Evolutionary conservation across 2,888 invertebrate species (phyloP).

Genomic region (Heteropelma amictum): DNA sequence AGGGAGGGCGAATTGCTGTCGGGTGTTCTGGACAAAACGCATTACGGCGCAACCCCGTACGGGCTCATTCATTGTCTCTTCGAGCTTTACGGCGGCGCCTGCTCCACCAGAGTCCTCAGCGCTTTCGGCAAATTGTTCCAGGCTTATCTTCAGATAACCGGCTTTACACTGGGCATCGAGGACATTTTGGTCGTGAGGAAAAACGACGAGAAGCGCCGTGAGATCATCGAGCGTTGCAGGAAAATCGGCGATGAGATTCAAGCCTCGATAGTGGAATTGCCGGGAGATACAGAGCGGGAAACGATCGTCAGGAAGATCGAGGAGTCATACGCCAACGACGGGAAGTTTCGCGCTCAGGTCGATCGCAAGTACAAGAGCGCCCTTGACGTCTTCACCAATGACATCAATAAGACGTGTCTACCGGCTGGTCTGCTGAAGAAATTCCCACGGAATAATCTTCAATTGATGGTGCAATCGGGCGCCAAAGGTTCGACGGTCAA

Average conservation of each 20-base stretch:
- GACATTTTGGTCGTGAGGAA: slow-evolving; percentile 91
- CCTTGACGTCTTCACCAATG: slow-evolving; percentile 91
- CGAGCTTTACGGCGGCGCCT: slow-evolving; percentile 94
- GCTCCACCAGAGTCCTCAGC: slow-evolving; percentile 90
- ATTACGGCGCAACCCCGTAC: slow-evolving; percentile 96
- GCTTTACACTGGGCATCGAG: slow-evolving; percentile 96
- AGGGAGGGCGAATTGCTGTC: slow-evolving; percentile 91
- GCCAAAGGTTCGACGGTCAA: slow-evolving; percentile 99
- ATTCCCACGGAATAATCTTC: slow-evolving; percentile 97
- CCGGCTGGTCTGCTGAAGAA: slow-evolving; percentile 90
- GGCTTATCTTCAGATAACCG: slow-evolving; percentile 91
- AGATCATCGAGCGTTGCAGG: slow-evolving; percentile 84
- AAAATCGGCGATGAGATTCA: slow-evolving; percentile 70
- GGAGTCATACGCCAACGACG: slow-evolving; percentile 84
- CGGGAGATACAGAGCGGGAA: slow-evolving; percentile 80
- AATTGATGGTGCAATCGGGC: slow-evolving; percentile 98
- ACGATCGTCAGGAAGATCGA: slow-evolving; percentile 85
- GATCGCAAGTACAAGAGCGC: slow-evolving; percentile 90
- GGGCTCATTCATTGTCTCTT: slow-evolving; percentile 97
- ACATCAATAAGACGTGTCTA: slow-evolving; percentile 92
- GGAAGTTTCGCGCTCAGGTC: slow-evolving; percentile 88
- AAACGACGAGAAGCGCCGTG: slow-evolving; percentile 86
- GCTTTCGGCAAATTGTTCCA: slow-evolving; percentile 96
- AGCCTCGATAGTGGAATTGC: slow-evolving; percentile 84
- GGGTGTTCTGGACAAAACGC: slow-evolving; percentile 97